These are phyloP conservation scores for Lemur catta DNA, from an alignment of 2,797 vertebrate genomes.

Conservation along the genomic window DNA sequence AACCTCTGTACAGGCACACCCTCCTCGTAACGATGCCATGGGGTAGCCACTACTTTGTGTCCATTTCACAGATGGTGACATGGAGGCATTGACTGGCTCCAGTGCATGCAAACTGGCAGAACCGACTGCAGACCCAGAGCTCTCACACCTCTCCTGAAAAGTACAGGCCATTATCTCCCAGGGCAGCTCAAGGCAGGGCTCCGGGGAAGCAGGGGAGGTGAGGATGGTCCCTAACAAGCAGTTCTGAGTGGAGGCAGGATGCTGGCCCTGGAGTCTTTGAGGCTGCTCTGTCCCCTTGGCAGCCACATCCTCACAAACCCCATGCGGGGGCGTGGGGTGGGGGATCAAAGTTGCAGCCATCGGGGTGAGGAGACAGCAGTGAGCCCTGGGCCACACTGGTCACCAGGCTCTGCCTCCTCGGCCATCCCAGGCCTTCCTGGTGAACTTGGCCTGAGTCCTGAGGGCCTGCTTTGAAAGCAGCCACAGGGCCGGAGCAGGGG, in stretches of 20 bases:
- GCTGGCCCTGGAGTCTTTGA: not conserved
- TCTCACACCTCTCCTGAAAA: not conserved
- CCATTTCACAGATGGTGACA: not conserved
- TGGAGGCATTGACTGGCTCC: not conserved
- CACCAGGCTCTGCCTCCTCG: not conserved
- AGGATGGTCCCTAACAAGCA: not conserved
- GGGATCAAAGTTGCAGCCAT: not conserved
- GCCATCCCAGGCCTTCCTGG: not conserved
- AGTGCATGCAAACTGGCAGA: not conserved
- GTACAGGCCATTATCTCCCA: not conserved
- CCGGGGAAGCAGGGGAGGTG: not conserved
- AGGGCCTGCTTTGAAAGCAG: not conserved
- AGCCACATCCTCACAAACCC: not conserved
- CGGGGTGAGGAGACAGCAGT: fast-evolving
- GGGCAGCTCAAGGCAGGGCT: not conserved
- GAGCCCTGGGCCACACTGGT: not conserved
- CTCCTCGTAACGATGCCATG: fast-evolving
- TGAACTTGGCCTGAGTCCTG: not conserved
- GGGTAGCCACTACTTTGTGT: not conserved
- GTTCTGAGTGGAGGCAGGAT: not conserved
- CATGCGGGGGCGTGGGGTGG: fast-evolving
- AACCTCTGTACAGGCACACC: too few relatives aligned
- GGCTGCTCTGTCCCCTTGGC: not conserved
- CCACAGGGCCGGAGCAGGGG: not conserved
- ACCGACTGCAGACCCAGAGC: not conserved